Percentiles rank a stretch among this genome's conserved stretches.
Evolutionary conservation across 1,140 invertebrate species (phyloP).

Genomic region (Drosophila hydei): DNA sequence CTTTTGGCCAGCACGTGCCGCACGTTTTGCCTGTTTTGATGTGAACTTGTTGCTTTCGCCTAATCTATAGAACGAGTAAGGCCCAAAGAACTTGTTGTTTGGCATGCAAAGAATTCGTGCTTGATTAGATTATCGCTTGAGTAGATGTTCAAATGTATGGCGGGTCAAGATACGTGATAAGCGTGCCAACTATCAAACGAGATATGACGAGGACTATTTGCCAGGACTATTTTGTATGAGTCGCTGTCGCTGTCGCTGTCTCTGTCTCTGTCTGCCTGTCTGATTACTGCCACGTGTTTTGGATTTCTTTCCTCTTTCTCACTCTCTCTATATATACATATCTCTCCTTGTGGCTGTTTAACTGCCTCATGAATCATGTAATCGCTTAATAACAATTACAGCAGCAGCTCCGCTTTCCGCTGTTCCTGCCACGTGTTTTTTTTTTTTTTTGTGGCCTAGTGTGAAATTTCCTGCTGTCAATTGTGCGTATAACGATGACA

Average conservation of each 20-base stretch:
- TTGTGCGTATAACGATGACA: conserved; percentile 56
- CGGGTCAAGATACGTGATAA: conserved; percentile 38
- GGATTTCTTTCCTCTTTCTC: not conserved
- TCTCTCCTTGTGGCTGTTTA: not conserved
- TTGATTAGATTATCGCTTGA: conserved; percentile 39
- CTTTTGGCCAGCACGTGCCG: conserved; percentile 29
- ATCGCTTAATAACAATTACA: conserved; percentile 60
- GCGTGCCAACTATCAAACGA: not conserved
- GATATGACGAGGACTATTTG: not conserved
- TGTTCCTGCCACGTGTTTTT: conserved; percentile 40
- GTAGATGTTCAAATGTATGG: not conserved
- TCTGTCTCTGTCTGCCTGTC: conserved; percentile 3
- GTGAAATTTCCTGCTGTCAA: conserved; percentile 70
- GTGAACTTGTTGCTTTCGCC: conserved; percentile 26
- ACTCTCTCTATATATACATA: not conserved
- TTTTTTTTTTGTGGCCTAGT: conserved; percentile 30
- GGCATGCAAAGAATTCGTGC: conserved; percentile 40
- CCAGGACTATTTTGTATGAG: conserved; percentile 8
- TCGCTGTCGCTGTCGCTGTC: not conserved
- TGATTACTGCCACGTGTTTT: conserved; percentile 63
- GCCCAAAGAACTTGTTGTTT: conserved; percentile 1
- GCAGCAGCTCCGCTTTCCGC: conserved; percentile 11
- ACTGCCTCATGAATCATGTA: conserved; percentile 66
- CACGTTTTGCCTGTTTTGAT: conserved; percentile 13
- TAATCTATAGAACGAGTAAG: conserved; percentile 19